Evolutionary conservation across 2,888 invertebrate species (phyloP).

Genomic region (Tenodera sinensis): DNA sequence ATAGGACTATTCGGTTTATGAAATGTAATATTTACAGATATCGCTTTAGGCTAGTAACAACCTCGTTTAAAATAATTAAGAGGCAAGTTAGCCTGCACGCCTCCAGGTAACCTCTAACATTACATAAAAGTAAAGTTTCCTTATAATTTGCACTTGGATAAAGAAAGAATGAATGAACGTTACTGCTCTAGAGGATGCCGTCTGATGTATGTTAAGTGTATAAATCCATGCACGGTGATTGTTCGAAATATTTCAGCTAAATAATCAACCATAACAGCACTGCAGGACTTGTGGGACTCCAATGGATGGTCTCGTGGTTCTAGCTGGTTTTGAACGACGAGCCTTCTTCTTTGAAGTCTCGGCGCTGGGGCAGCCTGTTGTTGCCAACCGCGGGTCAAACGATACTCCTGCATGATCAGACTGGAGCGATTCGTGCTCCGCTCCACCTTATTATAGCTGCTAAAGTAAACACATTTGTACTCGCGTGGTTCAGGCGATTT

Average conservation of each 20-base stretch:
- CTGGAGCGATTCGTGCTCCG: background rate
- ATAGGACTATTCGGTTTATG: too few species aligned
- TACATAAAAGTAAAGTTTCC: too few species aligned
- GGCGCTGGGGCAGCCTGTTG: background rate
- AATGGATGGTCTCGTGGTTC: background rate
- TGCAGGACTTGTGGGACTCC: background rate
- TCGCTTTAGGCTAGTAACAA: too few species aligned
- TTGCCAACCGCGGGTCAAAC: background rate
- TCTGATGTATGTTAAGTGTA: background rate
- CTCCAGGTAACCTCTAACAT: too few species aligned
- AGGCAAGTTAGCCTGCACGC: too few species aligned
- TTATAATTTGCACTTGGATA: too few species aligned
- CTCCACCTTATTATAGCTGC: background rate
- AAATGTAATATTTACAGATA: too few species aligned
- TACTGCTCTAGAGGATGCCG: background rate
- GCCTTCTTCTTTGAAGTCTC: background rate
- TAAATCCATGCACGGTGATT: background rate
- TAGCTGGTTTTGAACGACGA: background rate
- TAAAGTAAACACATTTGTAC: background rate
- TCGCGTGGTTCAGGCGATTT: background rate
- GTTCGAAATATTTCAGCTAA: background rate
- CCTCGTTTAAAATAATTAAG: too few species aligned
- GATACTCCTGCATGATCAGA: background rate
- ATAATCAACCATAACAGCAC: background rate
- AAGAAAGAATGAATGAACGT: background rate